Percentiles rank a stretch among this genome's conserved stretches.
These are phyloP conservation scores for Aelia acuminata DNA, from an alignment of 2,888 invertebrate genomes.

Conservation along the genomic window DNA sequence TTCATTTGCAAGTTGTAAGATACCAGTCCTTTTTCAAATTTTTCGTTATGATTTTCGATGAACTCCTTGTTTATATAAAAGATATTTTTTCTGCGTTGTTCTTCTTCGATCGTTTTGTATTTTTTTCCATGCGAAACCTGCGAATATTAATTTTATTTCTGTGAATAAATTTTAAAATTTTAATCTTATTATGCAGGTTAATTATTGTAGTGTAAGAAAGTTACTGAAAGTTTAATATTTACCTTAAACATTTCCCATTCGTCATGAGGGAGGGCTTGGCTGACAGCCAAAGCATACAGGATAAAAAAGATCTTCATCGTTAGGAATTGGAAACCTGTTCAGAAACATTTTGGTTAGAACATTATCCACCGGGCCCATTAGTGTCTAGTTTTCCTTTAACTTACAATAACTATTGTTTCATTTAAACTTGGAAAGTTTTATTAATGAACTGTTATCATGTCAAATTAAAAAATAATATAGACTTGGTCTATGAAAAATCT, in stretches of 20 bases:
- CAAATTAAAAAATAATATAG: too few relatives aligned
- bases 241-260: conserved; percentile 10
- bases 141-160: neutral
- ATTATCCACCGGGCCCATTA: too few relatives aligned
- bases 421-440: too few relatives aligned
- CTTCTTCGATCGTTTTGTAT: neutral
- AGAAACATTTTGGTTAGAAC: neutral
- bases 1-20: conserved; percentile 1
- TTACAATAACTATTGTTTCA: too few relatives aligned
- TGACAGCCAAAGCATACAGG: neutral
- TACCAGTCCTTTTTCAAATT: neutral
- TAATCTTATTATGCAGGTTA: too few relatives aligned
- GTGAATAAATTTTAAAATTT: too few relatives aligned
- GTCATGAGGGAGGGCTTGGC: neutral
- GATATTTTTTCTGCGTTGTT: neutral
- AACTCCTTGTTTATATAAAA: neutral
- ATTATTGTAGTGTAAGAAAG: too few relatives aligned
- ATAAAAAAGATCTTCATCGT: neutral
- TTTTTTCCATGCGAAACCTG: neutral
- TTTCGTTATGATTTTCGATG: conserved; percentile 32
- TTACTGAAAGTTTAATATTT: neutral
- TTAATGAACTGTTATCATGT: too few relatives aligned
- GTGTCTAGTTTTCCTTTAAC: too few relatives aligned
- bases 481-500: too few relatives aligned
- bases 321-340: neutral